Conservation (phyloP, 1,140 invertebrate species). For the Neotoxoptera formosana region DNA sequence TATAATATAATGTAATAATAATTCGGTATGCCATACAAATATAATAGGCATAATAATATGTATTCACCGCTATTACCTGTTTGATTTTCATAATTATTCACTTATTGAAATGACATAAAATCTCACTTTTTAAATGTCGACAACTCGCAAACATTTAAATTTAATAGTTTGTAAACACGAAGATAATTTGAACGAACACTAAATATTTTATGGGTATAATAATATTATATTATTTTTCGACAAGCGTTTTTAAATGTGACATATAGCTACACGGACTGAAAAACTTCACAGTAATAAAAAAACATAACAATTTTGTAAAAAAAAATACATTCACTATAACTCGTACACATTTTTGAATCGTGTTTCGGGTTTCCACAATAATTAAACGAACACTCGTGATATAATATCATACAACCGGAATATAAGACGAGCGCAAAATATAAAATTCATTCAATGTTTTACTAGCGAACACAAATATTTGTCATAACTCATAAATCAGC, state of each 20-base stretch:
- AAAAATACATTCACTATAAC: not conserved
- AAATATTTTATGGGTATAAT: not conserved
- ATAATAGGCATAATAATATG: no score
- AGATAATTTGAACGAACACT: not conserved
- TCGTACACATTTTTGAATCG: not conserved
- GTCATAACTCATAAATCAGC: constrained; percentile 53
- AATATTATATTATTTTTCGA: not conserved
- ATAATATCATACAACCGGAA: not conserved
- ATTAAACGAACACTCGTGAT: not conserved
- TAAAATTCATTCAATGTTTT: constrained; percentile 20
- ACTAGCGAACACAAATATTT: not conserved
- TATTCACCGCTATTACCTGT: no score
- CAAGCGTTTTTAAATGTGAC: not conserved
- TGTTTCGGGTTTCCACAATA: not conserved
- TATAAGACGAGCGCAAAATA: not conserved
- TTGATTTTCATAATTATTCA: no score
- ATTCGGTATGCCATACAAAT: no score
- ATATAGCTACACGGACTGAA: not conserved
- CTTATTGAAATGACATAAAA: not conserved
- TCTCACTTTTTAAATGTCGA: not conserved
- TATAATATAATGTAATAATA: no score
- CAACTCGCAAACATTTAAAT: not conserved
- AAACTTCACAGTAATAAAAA: not conserved
- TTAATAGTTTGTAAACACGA: not conserved
- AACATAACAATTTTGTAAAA: not conserved